phyloP scores from a whole-genome alignment of 2,113 vertebrate species.

The Scomber colias region DNA sequence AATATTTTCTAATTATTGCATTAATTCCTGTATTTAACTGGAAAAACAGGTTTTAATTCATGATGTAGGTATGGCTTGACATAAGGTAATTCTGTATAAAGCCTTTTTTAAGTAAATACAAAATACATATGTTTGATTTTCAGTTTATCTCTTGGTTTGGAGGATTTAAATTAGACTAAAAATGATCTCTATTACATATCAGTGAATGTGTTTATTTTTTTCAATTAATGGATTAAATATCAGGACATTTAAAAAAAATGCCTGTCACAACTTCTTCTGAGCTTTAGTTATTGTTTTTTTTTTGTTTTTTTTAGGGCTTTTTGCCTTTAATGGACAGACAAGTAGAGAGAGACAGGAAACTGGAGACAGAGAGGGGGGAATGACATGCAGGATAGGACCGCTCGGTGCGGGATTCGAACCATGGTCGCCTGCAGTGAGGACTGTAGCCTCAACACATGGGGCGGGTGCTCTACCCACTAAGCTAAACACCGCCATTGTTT shows the following conservation, averaged over 20 bases:
- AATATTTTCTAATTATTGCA: conserved; percentile 13
- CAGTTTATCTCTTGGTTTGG: background rate
- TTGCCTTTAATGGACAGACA: too few species aligned
- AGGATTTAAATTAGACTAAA: background rate
- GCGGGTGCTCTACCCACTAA: too few species aligned
- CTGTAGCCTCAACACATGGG: too few species aligned
- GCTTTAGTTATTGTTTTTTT: background rate
- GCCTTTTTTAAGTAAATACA: too few species aligned
- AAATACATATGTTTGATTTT: background rate
- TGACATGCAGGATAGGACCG: too few species aligned
- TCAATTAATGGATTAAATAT: background rate
- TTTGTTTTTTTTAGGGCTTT: too few species aligned
- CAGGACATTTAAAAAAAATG: background rate
- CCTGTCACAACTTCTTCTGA: background rate
- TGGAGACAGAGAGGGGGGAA: too few species aligned
- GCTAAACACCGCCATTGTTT: too few species aligned
- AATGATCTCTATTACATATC: background rate
- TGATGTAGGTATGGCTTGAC: background rate
- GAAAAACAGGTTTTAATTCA: background rate
- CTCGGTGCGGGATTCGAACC: too few species aligned
- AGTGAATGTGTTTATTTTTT: background rate
- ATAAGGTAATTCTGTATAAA: too few species aligned
- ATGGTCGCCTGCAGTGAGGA: too few species aligned
- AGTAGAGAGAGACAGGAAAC: too few species aligned
- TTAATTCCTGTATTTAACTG: background rate